Evolutionary conservation across 2,113 vertebrate species (phyloP).

Genomic region (Oreocharis arfaki): DNA sequence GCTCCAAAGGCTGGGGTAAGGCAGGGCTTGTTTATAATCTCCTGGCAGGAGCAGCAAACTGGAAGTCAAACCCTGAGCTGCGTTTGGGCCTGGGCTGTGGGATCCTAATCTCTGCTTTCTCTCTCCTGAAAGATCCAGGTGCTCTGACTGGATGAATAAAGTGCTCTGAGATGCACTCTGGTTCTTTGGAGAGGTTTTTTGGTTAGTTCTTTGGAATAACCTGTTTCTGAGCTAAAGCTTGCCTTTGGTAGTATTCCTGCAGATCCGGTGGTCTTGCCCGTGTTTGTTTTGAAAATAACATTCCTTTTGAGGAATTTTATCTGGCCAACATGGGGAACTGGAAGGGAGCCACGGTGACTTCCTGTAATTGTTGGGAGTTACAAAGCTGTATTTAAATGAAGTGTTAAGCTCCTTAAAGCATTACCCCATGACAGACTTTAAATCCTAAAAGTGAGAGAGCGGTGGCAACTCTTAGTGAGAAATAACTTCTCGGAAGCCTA

Average conservation of each 20-base stretch:
- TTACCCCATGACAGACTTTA: background rate
- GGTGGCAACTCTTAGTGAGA: background rate
- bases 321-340: background rate
- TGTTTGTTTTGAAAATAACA: conserved; percentile 17
- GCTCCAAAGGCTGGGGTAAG: background rate
- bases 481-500: background rate
- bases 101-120: background rate
- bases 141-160: background rate
- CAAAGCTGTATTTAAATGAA: conserved; percentile 60
- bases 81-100: background rate
- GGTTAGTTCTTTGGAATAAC: background rate
- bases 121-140: background rate
- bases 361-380: conserved; percentile 40
- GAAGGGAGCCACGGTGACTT: conserved; percentile 11
- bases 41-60: background rate
- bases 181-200: background rate
- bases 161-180: background rate
- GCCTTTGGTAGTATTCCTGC: background rate
- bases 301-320: conserved; percentile 40
- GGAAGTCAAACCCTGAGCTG: background rate
- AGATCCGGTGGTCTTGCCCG: background rate
- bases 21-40: background rate
- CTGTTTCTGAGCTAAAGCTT: background rate
- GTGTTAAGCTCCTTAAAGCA: conserved; percentile 41
- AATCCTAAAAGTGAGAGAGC: background rate